Conservation (phyloP, 2,888 invertebrate genomes). For the Temnothorax ravouxi region DNA sequence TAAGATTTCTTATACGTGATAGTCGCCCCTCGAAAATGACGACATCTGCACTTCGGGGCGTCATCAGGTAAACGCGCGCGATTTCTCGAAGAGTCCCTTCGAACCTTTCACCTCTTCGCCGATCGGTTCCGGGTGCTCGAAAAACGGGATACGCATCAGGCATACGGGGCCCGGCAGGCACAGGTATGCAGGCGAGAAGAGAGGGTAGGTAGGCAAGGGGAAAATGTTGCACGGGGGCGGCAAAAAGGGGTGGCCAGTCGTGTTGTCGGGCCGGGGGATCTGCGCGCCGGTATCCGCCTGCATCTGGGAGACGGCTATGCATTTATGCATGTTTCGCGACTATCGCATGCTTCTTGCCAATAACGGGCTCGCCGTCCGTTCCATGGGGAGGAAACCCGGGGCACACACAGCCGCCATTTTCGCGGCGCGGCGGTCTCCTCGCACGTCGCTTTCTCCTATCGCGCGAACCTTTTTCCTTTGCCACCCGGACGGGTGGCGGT, state of each 20-base stretch:
- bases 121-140: constrained; percentile 32
- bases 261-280: constrained; percentile 81
- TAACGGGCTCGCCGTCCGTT: constrained; percentile 77
- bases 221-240: constrained; percentile 69
- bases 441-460: neutral
- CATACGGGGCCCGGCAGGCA: neutral
- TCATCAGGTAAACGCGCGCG: constrained; percentile 34
- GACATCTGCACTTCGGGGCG: constrained; percentile 21
- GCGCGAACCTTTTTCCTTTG: constrained; percentile 19
- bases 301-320: constrained; percentile 83
- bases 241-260: constrained; percentile 73
- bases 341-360: constrained; percentile 85
- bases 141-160: constrained; percentile 39
- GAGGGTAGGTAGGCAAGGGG: constrained; percentile 2
- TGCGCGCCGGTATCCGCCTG: constrained; percentile 79
- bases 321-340: constrained; percentile 84
- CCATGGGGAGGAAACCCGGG: constrained; percentile 71
- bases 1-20: neutral
- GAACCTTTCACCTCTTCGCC: neutral
- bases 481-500: neutral
- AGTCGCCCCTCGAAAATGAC: neutral
- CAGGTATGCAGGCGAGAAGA: neutral
- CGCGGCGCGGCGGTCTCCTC: constrained; percentile 15
- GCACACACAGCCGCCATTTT: constrained; percentile 70
- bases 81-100: constrained; percentile 7